phyloP scores from a whole-genome alignment of 2,888 invertebrate species.

The Ichneumon xanthorius region DNA sequence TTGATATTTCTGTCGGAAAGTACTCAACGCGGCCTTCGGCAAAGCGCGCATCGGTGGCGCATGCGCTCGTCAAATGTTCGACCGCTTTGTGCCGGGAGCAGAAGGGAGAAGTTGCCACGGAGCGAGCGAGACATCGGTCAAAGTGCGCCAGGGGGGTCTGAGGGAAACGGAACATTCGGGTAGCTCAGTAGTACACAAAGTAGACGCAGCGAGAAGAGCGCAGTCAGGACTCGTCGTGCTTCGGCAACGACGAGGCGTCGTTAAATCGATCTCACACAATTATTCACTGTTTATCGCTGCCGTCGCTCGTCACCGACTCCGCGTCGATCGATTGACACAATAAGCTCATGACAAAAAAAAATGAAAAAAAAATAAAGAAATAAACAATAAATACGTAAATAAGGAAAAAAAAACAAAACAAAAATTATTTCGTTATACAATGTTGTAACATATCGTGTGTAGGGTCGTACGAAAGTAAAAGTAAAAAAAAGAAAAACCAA shows the following conservation, averaged over 20 bases:
- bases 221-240: conserved; percentile 9
- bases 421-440: neutral
- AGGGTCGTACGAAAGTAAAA: neutral
- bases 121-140: neutral
- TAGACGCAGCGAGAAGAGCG: neutral
- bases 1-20: conserved; percentile 11
- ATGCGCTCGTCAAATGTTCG: conserved; percentile 27
- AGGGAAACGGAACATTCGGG: neutral
- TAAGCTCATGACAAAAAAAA: neutral
- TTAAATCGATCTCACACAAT: neutral
- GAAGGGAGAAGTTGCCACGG: neutral
- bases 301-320: neutral
- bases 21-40: neutral
- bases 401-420: too few species aligned
- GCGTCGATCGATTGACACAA: neutral
- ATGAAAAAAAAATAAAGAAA: neutral
- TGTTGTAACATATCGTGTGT: neutral
- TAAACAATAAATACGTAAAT: neutral
- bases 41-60: conserved; percentile 7
- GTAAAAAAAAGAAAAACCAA: neutral
- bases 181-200: neutral
- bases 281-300: neutral
- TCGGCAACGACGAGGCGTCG: conserved; percentile 7
- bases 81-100: conserved; percentile 1
- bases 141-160: neutral